Conservation (phyloP, 2,797 vertebrate species). For the Takifugu ocellatus region DNA sequence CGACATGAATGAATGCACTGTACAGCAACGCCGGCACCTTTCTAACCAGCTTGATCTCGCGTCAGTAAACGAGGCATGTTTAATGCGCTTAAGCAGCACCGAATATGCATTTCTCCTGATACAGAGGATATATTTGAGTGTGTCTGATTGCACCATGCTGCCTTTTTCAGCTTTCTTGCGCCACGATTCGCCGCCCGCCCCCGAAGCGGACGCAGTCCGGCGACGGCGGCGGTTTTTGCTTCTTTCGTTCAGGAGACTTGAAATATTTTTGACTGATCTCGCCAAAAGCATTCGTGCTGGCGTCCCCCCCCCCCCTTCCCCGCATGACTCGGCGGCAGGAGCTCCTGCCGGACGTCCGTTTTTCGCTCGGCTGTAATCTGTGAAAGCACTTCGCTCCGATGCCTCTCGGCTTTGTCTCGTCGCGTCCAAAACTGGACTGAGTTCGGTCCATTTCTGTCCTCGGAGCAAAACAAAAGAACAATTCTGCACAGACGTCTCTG, state of each 20-base stretch:
- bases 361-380: slow-evolving; percentile 35
- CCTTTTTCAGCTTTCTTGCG: slow-evolving; percentile 59
- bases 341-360: slow-evolving; percentile 30
- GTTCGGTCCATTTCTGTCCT: slow-evolving; percentile 27
- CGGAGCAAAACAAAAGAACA: slow-evolving; percentile 2
- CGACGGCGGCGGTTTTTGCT: slow-evolving; percentile 1
- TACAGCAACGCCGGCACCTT: slow-evolving; percentile 44
- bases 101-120: slow-evolving; percentile 39
- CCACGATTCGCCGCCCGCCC: slow-evolving; percentile 28
- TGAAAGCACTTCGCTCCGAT: slow-evolving; percentile 22
- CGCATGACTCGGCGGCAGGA: slow-evolving; percentile 32
- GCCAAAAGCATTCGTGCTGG: slow-evolving; percentile 23
- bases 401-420: slow-evolving; percentile 6
- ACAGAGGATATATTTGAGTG: slow-evolving; percentile 12
- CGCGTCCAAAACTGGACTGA: slow-evolving; percentile 16
- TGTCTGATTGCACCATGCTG: slow-evolving; percentile 62
- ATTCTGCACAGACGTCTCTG: slow-evolving; percentile 5
- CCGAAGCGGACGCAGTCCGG: slow-evolving; percentile 22
- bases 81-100: slow-evolving; percentile 31
- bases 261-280: slow-evolving; percentile 28
- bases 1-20: slow-evolving; percentile 50
- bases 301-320: slow-evolving; percentile 26
- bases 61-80: slow-evolving; percentile 52
- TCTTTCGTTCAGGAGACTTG: slow-evolving; percentile 29
- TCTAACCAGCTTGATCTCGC: slow-evolving; percentile 48